phyloP scores from a whole-genome alignment of 2,113 vertebrate genomes.

The Cebus imitator region DNA sequence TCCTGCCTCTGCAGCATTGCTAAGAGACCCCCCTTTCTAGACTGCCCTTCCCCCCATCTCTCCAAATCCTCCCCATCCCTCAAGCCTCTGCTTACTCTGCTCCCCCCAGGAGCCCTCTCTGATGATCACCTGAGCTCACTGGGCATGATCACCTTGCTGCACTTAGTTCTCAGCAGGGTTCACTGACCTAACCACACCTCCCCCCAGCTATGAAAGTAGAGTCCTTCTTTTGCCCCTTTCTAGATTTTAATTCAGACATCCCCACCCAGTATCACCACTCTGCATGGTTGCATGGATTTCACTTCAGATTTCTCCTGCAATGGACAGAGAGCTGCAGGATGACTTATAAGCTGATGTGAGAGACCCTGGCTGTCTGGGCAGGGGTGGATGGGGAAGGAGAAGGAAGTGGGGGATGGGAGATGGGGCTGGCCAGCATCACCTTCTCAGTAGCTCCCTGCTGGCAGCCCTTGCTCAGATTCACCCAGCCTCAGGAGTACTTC shows the following conservation, averaged over 20 bases:
- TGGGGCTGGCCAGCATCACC: fast-evolving
- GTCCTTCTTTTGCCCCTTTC: not conserved
- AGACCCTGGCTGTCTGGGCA: not conserved
- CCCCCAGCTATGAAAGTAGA: not conserved
- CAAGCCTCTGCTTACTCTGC: not conserved
- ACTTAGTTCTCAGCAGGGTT: not conserved
- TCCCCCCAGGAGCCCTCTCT: not conserved
- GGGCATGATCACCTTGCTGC: not conserved
- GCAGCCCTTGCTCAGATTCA: not conserved
- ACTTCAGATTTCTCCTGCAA: not conserved
- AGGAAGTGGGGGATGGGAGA: too few species aligned
- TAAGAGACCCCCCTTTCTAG: not conserved
- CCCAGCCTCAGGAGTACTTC: not conserved
- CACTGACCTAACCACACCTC: not conserved
- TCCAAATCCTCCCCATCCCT: not conserved
- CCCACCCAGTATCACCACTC: too few species aligned
- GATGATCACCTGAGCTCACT: not conserved
- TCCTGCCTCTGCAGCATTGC: not conserved
- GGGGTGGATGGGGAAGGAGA: too few species aligned
- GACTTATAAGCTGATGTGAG: not conserved
- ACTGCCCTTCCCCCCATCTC: not conserved
- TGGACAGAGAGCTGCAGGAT: not conserved
- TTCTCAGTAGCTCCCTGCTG: not conserved
- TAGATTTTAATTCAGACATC: constrained; percentile 2
- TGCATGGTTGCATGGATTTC: not conserved